These are phyloP conservation scores for Lampris megalopsis DNA, from an alignment of 2,113 vertebrate species.

Conservation along the genomic window DNA sequence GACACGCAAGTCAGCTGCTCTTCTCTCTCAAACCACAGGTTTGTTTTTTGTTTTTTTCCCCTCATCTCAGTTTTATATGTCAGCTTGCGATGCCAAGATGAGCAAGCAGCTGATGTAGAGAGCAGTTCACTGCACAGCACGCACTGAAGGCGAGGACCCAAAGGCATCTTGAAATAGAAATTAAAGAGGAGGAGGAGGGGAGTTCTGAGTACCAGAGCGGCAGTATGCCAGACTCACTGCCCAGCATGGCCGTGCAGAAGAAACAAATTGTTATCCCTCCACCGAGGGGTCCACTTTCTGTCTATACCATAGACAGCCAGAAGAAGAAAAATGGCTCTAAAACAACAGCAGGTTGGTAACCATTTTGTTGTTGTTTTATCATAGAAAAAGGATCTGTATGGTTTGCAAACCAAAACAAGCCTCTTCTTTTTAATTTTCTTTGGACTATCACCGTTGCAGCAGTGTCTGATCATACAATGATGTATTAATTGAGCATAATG, in stretches of 20 bases:
- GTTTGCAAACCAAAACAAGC: constrained; percentile 6
- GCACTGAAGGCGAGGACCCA: constrained; percentile 47
- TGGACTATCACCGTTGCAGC: constrained; percentile 7
- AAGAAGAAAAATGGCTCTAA: constrained; percentile 35
- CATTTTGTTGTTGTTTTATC: neutral
- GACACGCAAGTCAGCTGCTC: neutral
- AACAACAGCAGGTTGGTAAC: constrained; percentile 53
- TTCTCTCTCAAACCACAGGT: neutral
- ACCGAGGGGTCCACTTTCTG: constrained; percentile 63
- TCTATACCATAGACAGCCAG: constrained; percentile 47
- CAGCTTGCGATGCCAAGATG: constrained; percentile 52
- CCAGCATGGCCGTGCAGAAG: constrained; percentile 76
- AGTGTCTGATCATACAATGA: constrained; percentile 38
- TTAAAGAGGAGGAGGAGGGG: constrained; percentile 50
- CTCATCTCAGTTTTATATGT: neutral
- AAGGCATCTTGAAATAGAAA: constrained; percentile 76
- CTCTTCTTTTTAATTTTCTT: constrained; percentile 2
- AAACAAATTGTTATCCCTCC: constrained; percentile 67
- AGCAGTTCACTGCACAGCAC: constrained; percentile 30
- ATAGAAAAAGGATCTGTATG: neutral
- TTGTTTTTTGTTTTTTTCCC: constrained; percentile 15
- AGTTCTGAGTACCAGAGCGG: constrained; percentile 42
- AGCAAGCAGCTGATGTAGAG: constrained; percentile 67
- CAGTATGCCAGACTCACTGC: constrained; percentile 64
- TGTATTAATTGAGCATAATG: constrained; percentile 1